Evolutionary conservation across 2,113 vertebrate genomes (phyloP), one percentile per base, ranked within the genome.

Genomic region (Atractosteus spatula): DNA sequence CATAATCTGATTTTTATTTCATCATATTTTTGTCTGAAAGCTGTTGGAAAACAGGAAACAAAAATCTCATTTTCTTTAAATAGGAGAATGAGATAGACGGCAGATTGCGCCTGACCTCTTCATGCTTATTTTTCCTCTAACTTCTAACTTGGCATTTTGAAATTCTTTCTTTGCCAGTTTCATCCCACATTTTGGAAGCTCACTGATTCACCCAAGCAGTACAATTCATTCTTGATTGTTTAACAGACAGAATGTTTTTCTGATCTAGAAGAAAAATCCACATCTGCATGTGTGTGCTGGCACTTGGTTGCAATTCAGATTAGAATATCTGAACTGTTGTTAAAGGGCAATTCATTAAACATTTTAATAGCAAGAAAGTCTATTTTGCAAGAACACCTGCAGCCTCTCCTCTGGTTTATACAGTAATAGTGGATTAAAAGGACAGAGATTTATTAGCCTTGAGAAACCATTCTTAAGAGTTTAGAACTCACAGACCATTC

Each of bases 391-490:
- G 67, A 71, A 70, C 76, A 77, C 68, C 76, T 74, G 76, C 72
- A 74, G 68, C 62, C 76, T 71, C 71, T 62, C 64, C 56, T 68
- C 67, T 41, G 14, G 76, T 74, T 74, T 77, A 77, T 65, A 70
- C 47, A 54, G 68, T 12, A n/a, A 29, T 44, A 54, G 71, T 71
- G 68, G 70, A 71, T 67, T 74, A 71, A 77, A 71, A 71, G 69
- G 72, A 70, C 71, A 41, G 43, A 71, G 71, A 77, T 70, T 62
- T 77, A 77, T 67, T 43, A 44, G 41, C 63, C 42, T 61, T 56
- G 68, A 74, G 71, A 44, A 54, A 70, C 67, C n/a, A 65, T 66
- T 70, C 44, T 16, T 62, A 17, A 29, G 63, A 55, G 73, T 70
- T 65, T 68, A 13, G 62, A 74, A 63, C 62, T 55, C 68, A 62